Base-by-base conservation (phyloP, 92 coral and sea anemone genomes). In the Porites rus region DNA sequence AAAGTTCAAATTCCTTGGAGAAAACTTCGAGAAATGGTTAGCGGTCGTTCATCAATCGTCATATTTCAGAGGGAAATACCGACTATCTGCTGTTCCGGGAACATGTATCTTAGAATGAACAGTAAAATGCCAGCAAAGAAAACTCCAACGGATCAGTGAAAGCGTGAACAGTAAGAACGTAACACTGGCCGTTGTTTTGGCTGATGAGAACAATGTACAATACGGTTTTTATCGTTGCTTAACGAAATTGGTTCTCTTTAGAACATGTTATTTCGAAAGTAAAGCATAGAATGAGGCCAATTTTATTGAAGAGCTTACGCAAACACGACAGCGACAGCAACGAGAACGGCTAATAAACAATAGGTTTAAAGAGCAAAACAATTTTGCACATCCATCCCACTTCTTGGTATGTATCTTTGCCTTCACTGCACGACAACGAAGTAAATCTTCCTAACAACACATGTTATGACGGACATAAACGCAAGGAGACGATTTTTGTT, bases 21-120 rank as follows among this genome's bases (percentile, higher is more conserved):
- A 81, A 81, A 65, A 81, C 76, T 16, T 81, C 85, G 16, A 81
- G 85, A 56, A 81, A 56, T 28, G 85, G 85, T 6, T 81, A 31
- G 31, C 51, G 9, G 14, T 9, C 10, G 9, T 8, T 43, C 56
- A 17, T 11, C 52, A 22, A 18, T 12, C 20, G 19, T 66, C 51
- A 8, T 51, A 8, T 22, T 31, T 24, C 58, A 19, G 17, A 62
- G 19, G 22, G 10, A 19, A 21, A 52, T 13, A 21, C 8, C 66
- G 51, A 24, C 65, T 13, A 0, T 64, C 3, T 10, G 10, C 75
- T 14, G 28, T 10, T 6, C 7, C 13, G 10, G 46, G 14, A 61
- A 52, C 51, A 38, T 38, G 46, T 38, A 24, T 51, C n/a, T 7
- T 64, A 66, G 22, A 22, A 9, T 65, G 68, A 80, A 20, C 62